Conservation (phyloP, 30 jellyfish, hydroid and myxozoan species). For the Aurelia coerulea region DNA sequence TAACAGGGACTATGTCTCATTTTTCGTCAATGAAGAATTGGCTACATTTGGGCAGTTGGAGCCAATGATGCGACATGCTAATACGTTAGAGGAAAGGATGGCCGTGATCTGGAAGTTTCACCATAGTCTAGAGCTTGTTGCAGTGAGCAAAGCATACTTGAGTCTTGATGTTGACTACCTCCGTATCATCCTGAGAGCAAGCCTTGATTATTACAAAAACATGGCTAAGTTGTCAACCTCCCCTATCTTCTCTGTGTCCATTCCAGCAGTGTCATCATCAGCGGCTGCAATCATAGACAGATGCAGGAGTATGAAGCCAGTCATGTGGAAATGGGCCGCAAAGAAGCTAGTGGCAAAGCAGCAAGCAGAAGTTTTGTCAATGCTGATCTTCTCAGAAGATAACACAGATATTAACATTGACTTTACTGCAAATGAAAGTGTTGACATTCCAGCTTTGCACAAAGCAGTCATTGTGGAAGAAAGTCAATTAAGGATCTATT, state of each 20-base stretch:
- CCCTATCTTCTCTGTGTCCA: conserved; percentile 53
- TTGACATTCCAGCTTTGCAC: neutral
- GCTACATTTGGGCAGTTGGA: conserved; percentile 76
- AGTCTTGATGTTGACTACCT: conserved; percentile 36
- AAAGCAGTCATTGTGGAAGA: conserved; percentile 18
- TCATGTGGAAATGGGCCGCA: conserved; percentile 48
- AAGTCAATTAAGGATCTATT: conserved; percentile 31
- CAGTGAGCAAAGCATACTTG: conserved; percentile 23
- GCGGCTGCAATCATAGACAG: conserved; percentile 38
- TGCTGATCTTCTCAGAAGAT: conserved; percentile 38
- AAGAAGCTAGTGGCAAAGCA: neutral
- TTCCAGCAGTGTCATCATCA: conserved; percentile 60
- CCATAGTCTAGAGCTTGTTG: conserved; percentile 59
- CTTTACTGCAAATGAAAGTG: conserved; percentile 1
- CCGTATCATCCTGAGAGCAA: conserved; percentile 45
- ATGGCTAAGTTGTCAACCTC: neutral
- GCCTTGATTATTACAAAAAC: conserved; percentile 40
- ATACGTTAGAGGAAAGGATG: conserved; percentile 24
- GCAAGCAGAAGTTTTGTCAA: neutral
- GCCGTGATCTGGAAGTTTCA: conserved; percentile 51
- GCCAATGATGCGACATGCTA: conserved; percentile 22
- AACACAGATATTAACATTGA: conserved; percentile 6
- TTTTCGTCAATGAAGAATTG: conserved; percentile 53
- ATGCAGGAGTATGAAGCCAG: conserved; percentile 48
- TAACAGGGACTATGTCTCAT: conserved; percentile 43